Evolutionary conservation across 2,888 invertebrate species (phyloP).

Genomic region (Nomada ferruginata): DNA sequence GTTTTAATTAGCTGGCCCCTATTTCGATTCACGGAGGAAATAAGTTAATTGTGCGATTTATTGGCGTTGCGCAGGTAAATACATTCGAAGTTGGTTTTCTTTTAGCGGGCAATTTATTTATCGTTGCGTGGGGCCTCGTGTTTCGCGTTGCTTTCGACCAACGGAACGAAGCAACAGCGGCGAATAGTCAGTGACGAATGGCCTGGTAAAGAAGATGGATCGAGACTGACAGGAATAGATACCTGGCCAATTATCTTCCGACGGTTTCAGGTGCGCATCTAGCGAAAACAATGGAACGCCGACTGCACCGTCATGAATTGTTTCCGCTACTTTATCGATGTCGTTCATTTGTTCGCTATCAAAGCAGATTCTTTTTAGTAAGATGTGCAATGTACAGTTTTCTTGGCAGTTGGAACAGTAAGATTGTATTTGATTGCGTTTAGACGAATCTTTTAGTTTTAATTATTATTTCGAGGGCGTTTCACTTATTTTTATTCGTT

Average conservation of each 20-base stretch:
- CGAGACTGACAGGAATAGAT: slow-evolving; percentile 62
- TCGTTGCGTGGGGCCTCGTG: slow-evolving; percentile 24
- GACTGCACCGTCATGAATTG: slow-evolving; percentile 15
- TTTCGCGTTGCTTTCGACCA: slow-evolving; percentile 44
- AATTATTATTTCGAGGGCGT: no score
- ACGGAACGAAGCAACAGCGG: slow-evolving; percentile 49
- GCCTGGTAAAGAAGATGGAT: slow-evolving; percentile 69
- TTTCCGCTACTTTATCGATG: slow-evolving; percentile 6
- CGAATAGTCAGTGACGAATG: slow-evolving; percentile 66
- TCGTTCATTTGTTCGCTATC: not conserved
- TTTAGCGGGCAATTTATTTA: slow-evolving; percentile 12
- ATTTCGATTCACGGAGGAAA: not conserved
- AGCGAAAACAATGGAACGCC: slow-evolving; percentile 62
- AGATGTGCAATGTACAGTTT: no score
- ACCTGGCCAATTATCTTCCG: slow-evolving; percentile 59
- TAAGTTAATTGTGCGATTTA: not conserved
- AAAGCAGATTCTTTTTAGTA: not conserved
- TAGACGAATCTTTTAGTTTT: no score
- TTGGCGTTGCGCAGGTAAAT: not conserved
- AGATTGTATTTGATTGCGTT: no score
- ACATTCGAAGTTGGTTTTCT: not conserved
- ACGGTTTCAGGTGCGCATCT: slow-evolving; percentile 44
- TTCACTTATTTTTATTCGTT: no score
- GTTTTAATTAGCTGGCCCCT: not conserved
- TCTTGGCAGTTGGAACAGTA: no score